These are phyloP conservation scores for Leuciscus waleckii DNA, from an alignment of 2,797 vertebrate genomes.

Conservation along the genomic window DNA sequence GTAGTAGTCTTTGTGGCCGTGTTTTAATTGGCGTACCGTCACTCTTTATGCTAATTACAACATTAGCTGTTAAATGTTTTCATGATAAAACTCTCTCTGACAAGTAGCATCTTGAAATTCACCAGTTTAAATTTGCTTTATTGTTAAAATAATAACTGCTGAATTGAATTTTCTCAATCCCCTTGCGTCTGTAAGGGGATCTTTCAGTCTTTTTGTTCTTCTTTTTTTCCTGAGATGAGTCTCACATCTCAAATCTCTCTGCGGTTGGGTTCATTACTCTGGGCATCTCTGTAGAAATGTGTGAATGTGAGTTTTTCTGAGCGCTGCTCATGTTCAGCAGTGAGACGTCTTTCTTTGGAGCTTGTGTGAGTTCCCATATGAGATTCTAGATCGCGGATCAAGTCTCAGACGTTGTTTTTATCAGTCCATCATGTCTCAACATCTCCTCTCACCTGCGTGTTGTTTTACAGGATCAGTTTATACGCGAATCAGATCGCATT, in stretches of 20 bases:
- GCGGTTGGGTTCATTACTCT: not conserved
- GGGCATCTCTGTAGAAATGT: not conserved
- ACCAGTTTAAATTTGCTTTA: not conserved
- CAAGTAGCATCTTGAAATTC: not conserved
- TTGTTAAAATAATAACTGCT: not conserved
- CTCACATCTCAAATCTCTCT: constrained; percentile 2
- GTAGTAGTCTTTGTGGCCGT: not conserved
- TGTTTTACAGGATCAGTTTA: constrained; percentile 17
- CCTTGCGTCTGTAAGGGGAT: not conserved
- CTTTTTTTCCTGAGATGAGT: not conserved
- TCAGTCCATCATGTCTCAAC: constrained; percentile 4
- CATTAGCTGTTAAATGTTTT: not conserved
- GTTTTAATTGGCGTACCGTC: not conserved
- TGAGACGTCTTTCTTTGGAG: not conserved
- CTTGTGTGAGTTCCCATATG: not conserved
- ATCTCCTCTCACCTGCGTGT: not conserved
- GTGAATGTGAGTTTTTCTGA: constrained; percentile 1
- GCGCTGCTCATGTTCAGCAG: not conserved
- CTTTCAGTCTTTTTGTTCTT: not conserved
- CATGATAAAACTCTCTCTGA: not conserved
- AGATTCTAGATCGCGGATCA: not conserved
- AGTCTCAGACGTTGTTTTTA: not conserved
- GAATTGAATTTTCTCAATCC: not conserved
- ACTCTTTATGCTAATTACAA: not conserved
- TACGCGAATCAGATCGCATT: constrained; percentile 9